Evolutionary conservation across 2,888 invertebrate genomes (phyloP).

Genomic region (Campaea margaritaria): DNA sequence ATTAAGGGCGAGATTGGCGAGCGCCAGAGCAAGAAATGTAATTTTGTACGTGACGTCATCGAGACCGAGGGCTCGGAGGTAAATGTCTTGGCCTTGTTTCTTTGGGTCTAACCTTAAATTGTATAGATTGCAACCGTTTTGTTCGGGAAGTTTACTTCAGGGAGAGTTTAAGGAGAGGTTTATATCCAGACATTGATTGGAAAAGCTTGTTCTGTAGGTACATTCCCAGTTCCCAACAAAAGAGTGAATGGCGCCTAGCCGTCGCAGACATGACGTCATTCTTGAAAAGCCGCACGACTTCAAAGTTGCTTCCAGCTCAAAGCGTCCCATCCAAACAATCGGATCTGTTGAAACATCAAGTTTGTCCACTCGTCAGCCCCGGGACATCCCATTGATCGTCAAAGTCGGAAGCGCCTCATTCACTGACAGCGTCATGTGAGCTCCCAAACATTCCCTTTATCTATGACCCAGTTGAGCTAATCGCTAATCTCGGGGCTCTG

Average conservation of each 20-base stretch:
- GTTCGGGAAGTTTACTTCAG: background rate
- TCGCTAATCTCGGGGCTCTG: constrained; percentile 48
- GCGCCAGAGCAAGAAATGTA: constrained; percentile 5
- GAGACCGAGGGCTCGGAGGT: background rate
- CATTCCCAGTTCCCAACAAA: no score
- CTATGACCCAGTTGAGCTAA: constrained; percentile 62
- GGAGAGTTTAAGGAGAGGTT: no score
- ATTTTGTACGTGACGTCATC: constrained; percentile 20
- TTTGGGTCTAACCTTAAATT: background rate
- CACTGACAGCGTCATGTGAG: constrained; percentile 37
- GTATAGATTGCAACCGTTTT: background rate
- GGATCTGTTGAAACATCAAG: constrained; percentile 23
- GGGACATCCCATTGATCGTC: constrained; percentile 37
- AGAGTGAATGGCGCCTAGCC: background rate
- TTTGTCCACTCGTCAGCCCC: constrained; percentile 5
- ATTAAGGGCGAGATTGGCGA: constrained; percentile 19
- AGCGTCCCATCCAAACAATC: constrained; percentile 1
- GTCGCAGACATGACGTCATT: constrained; percentile 1
- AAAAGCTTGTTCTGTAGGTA: no score
- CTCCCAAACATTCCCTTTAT: constrained; percentile 40
- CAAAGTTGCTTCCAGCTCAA: background rate
- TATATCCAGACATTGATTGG: no score
- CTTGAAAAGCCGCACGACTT: background rate
- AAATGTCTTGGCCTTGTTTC: background rate
- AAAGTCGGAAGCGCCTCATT: constrained; percentile 36